Percentiles rank a stretch among this genome's conserved stretches.
These are phyloP conservation scores for Centropyge bicolor DNA, from an alignment of 2,797 vertebrate genomes.

Conservation along the genomic window DNA sequence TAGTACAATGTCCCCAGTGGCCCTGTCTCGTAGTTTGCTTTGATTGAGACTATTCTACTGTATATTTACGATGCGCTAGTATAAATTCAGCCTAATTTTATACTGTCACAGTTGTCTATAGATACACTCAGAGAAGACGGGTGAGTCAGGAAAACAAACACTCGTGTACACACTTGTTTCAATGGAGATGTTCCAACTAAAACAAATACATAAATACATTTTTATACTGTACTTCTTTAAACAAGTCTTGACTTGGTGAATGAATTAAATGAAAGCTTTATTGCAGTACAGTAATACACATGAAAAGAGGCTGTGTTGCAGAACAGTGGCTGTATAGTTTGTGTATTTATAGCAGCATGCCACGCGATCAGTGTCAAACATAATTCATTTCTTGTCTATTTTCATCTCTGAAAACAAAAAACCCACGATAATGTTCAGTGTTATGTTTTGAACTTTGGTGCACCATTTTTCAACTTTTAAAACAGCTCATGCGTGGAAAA, in stretches of 20 bases:
- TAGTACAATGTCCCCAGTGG: conserved; percentile 60
- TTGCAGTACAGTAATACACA: not conserved
- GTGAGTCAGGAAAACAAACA: conserved; percentile 19
- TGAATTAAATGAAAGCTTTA: conserved; percentile 26
- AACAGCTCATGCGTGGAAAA: conserved; percentile 64
- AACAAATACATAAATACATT: conserved; percentile 31
- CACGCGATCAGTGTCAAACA: conserved; percentile 31
- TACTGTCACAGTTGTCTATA: conserved; percentile 31
- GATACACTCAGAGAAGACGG: not conserved
- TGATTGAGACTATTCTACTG: conserved; percentile 54
- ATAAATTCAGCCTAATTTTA: conserved; percentile 26
- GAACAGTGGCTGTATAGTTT: conserved; percentile 12
- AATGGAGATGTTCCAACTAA: conserved; percentile 26
- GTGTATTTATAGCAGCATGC: conserved; percentile 32
- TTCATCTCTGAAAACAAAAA: conserved; percentile 1
- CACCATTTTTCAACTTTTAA: conserved; percentile 60
- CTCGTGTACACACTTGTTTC: conserved; percentile 15
- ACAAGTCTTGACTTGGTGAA: conserved; percentile 14
- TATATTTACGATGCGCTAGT: conserved; percentile 42
- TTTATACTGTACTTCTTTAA: conserved; percentile 6
- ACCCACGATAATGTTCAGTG: conserved; percentile 7
- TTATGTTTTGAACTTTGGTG: conserved; percentile 52
- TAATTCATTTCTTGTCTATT: conserved; percentile 29
- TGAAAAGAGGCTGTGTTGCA: conserved; percentile 3
- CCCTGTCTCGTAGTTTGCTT: conserved; percentile 45